Percentiles rank a stretch among this genome's conserved stretches.
Conservation (phyloP, 1,140 invertebrate genomes). For the Aphelenchoides fujianensis region DNA sequence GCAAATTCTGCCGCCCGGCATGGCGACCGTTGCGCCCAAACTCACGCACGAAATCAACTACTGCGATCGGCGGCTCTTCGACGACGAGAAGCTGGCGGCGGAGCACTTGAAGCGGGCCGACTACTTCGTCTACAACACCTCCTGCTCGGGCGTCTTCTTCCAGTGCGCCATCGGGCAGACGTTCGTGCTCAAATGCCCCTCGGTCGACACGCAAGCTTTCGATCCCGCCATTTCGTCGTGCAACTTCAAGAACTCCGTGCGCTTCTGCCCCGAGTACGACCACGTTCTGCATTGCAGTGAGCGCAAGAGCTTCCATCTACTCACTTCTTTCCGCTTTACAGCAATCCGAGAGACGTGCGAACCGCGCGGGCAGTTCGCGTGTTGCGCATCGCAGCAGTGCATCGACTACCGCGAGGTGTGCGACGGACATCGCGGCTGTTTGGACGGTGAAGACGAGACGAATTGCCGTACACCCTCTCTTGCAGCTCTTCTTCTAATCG, state of each 20-base stretch:
- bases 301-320: too few species aligned
- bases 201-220: constrained; percentile 29
- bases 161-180: constrained; percentile 37
- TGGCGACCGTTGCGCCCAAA: constrained; percentile 21
- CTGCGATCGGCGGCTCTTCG: constrained; percentile 21
- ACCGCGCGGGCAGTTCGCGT: neutral
- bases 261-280: constrained; percentile 40
- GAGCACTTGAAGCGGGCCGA: constrained; percentile 23
- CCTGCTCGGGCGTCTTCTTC: constrained; percentile 32
- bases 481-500: neutral
- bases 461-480: constrained; percentile 34
- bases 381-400: constrained; percentile 28
- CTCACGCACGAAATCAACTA: constrained; percentile 30
- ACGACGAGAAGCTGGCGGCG: constrained; percentile 11
- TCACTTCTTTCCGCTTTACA: neutral
- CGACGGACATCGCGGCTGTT: constrained; percentile 37
- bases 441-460: constrained; percentile 38
- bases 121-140: constrained; percentile 43
- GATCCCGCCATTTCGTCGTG: constrained; percentile 38
- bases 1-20: neutral
- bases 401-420: constrained; percentile 28
- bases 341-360: constrained; percentile 39
- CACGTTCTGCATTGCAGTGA: constrained; percentile 43
- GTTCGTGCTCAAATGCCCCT: constrained; percentile 36
- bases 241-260: constrained; percentile 37